Conservation (phyloP, 2,113 vertebrate species). For the Nothocercus nigrocapillus region DNA sequence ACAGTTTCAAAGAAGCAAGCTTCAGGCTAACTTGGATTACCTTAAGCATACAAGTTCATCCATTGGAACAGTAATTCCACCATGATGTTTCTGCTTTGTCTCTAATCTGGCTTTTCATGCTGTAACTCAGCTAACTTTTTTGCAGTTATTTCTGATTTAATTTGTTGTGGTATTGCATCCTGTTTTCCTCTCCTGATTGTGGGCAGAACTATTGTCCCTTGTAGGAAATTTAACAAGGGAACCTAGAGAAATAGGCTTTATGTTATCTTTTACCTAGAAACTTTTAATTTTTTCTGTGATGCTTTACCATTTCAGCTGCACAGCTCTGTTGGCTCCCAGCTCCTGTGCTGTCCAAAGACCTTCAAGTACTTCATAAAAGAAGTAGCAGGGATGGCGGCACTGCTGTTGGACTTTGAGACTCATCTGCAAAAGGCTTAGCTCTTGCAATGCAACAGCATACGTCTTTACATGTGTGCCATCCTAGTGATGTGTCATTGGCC, state of each 20-base stretch:
- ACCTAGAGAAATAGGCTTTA: background rate
- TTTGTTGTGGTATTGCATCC: background rate
- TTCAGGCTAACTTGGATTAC: slow-evolving; percentile 4
- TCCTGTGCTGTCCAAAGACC: background rate
- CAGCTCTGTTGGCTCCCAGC: background rate
- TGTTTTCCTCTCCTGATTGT: background rate
- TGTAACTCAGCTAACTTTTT: background rate
- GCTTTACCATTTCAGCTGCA: background rate
- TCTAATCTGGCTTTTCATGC: slow-evolving; percentile 39
- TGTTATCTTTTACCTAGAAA: background rate
- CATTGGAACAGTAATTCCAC: slow-evolving; percentile 35
- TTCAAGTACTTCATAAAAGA: background rate
- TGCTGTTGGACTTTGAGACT: background rate
- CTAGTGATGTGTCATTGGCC: slow-evolving; percentile 7
- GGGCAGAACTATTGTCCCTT: background rate
- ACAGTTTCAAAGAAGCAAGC: background rate
- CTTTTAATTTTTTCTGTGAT: background rate
- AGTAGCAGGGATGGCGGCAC: background rate
- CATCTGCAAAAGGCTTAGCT: background rate
- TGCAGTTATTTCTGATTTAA: slow-evolving; percentile 11
- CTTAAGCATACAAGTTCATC: background rate
- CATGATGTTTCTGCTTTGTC: background rate
- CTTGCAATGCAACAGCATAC: background rate
- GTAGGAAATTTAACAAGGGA: background rate
- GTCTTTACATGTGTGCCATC: background rate